Evolutionary conservation across 1,140 invertebrate species (phyloP).

Genomic region (Tribolium madens): DNA sequence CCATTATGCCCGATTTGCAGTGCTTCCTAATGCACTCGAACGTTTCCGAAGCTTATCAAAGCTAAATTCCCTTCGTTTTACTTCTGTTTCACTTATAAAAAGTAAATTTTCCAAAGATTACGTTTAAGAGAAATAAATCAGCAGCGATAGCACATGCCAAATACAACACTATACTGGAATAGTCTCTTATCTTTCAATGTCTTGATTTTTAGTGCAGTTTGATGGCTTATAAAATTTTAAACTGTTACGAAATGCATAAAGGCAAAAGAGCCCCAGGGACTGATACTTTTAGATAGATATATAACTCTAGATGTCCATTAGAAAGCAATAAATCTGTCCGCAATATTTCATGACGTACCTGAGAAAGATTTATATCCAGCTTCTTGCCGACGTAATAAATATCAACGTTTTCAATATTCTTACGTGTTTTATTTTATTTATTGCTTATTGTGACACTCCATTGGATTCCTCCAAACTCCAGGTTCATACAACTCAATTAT

Average conservation of each 20-base stretch:
- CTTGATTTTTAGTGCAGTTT: neutral
- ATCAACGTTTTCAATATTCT: constrained; percentile 44
- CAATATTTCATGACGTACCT: constrained; percentile 50
- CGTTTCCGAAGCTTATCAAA: constrained; percentile 47
- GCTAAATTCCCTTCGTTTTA: constrained; percentile 2
- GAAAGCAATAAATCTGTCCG: constrained; percentile 48
- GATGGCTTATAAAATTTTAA: constrained; percentile 23
- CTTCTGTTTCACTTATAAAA: neutral
- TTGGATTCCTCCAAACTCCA: too few species aligned
- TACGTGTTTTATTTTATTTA: constrained; percentile 33
- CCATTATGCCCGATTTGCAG: constrained; percentile 52
- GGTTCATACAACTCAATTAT: neutral
- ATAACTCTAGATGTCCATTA: constrained; percentile 47
- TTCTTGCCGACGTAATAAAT: constrained; percentile 43
- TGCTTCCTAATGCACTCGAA: constrained; percentile 51
- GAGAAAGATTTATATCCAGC: constrained; percentile 42
- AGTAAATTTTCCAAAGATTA: constrained; percentile 24
- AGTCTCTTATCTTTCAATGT: neutral
- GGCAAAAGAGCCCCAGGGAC: constrained; percentile 14
- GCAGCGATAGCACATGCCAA: neutral
- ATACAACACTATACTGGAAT: neutral
- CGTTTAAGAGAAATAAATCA: neutral
- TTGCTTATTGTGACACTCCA: neutral
- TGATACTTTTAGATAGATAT: constrained; percentile 43
- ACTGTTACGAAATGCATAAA: constrained; percentile 14